Evolutionary conservation across 2,113 vertebrate species (phyloP).

Genomic region (Litocranius walleri): DNA sequence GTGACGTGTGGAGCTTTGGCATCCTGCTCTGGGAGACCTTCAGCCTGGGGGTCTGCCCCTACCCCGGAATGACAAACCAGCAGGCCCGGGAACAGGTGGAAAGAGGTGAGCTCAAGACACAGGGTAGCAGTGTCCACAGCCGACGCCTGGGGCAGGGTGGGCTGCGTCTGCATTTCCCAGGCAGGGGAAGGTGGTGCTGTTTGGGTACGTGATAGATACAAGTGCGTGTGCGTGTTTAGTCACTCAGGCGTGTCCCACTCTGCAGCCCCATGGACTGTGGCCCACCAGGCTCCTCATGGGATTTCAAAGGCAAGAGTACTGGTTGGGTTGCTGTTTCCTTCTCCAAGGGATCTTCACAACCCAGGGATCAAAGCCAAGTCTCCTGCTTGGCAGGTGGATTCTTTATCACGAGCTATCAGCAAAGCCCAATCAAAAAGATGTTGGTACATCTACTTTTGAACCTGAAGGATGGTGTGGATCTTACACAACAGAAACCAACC

Average conservation of each 20-base stretch:
- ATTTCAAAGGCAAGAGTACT: not conserved
- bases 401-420: not conserved
- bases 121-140: accelerated
- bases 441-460: not conserved
- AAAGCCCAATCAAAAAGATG: not conserved
- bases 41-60: slow-evolving; percentile 95
- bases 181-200: accelerated
- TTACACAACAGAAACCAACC: not conserved
- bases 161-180: accelerated
- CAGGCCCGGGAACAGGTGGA: slow-evolving; percentile 98
- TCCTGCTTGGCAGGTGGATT: not conserved
- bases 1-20: slow-evolving; percentile 98
- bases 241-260: not conserved
- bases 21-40: slow-evolving; percentile 98
- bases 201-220: not conserved
- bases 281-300: not conserved
- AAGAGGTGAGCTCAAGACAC: slow-evolving; percentile 83
- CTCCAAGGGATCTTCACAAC: not conserved
- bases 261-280: not conserved
- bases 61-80: slow-evolving; percentile 98
- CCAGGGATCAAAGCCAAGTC: not conserved
- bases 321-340: not conserved
- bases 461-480: not conserved
- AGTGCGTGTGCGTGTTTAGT: not conserved
- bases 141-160: not conserved